phyloP scores from a whole-genome alignment of 2,888 invertebrate species.

The Ptilodon capucinus region DNA sequence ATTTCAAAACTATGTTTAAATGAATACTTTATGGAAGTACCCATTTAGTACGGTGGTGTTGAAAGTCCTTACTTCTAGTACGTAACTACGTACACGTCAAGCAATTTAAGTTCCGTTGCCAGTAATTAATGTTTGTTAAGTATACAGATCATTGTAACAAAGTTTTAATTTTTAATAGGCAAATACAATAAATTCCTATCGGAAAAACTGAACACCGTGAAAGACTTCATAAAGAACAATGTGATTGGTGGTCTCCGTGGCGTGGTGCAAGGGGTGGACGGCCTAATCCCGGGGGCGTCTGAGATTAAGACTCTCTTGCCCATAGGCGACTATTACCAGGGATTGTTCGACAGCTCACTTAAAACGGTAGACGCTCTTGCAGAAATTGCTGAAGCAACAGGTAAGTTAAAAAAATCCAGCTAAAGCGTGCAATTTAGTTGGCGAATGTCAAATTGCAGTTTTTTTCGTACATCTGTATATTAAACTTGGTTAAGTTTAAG shows the following conservation, averaged over 20 bases:
- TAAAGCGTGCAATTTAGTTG: too few species aligned
- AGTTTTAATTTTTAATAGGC: conserved; percentile 40
- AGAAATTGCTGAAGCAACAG: conserved; percentile 84
- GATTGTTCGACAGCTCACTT: conserved; percentile 55
- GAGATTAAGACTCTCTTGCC: conserved; percentile 51
- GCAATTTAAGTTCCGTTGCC: too few species aligned
- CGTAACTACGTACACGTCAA: too few species aligned
- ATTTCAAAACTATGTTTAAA: background rate
- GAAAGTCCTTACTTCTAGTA: too few species aligned
- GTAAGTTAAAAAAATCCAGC: too few species aligned
- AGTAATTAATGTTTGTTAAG: too few species aligned
- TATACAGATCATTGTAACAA: background rate
- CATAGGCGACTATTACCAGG: conserved; percentile 60
- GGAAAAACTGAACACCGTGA: conserved; percentile 50
- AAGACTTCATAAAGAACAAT: conserved; percentile 71
- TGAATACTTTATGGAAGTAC: background rate
- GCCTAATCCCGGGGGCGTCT: conserved; percentile 50
- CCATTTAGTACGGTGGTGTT: too few species aligned
- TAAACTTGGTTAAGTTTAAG: too few species aligned
- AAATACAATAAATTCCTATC: conserved; percentile 65
- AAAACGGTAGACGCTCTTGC: conserved; percentile 70
- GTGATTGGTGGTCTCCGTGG: conserved; percentile 63
- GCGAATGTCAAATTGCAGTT: too few species aligned
- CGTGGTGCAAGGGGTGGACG: conserved; percentile 56
- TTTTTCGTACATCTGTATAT: too few species aligned